Conservation (phyloP, 2,888 invertebrate genomes). For the Sphaerophoria taeniata region DNA sequence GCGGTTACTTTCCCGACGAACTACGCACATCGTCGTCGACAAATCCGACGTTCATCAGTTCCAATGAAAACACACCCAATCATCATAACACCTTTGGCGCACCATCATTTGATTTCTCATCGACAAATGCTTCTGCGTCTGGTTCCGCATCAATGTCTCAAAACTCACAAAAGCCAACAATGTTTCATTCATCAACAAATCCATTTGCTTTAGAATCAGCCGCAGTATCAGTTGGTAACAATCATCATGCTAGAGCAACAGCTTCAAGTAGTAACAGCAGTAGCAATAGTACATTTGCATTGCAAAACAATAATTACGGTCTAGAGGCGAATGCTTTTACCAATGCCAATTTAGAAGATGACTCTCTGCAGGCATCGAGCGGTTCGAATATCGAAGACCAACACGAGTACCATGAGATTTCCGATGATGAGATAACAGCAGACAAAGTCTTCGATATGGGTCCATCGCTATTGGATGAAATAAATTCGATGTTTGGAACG, state of each 20-base stretch:
- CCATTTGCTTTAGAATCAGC: constrained; percentile 79
- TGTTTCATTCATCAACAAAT: constrained; percentile 79
- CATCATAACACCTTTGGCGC: constrained; percentile 78
- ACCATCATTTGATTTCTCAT: constrained; percentile 81
- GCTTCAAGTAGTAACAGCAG: constrained; percentile 66
- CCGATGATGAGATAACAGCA: constrained; percentile 87
- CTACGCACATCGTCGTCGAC: constrained; percentile 79
- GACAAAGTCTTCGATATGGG: constrained; percentile 88
- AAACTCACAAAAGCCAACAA: constrained; percentile 56
- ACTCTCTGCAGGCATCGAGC: constrained; percentile 74
- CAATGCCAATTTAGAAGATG: constrained; percentile 76
- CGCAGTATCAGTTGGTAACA: constrained; percentile 21
- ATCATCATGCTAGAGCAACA: constrained; percentile 74
- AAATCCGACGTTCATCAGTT: constrained; percentile 82
- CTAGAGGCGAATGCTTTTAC: constrained; percentile 78
- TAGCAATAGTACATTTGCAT: constrained; percentile 77
- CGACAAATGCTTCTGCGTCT: constrained; percentile 44
- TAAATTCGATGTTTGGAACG: constrained; percentile 93
- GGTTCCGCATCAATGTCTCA: constrained; percentile 28
- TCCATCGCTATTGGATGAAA: constrained; percentile 94
- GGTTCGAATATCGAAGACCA: constrained; percentile 81
- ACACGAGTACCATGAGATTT: constrained; percentile 93
- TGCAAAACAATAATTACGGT: constrained; percentile 82
- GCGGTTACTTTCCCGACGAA: constrained; percentile 82
- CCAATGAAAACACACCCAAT: constrained; percentile 82